A percentile compares a stretch with the other conserved stretches of the same genome.
Conservation (phyloP, 2,888 invertebrate genomes). For the Onchidella celtica region DNA sequence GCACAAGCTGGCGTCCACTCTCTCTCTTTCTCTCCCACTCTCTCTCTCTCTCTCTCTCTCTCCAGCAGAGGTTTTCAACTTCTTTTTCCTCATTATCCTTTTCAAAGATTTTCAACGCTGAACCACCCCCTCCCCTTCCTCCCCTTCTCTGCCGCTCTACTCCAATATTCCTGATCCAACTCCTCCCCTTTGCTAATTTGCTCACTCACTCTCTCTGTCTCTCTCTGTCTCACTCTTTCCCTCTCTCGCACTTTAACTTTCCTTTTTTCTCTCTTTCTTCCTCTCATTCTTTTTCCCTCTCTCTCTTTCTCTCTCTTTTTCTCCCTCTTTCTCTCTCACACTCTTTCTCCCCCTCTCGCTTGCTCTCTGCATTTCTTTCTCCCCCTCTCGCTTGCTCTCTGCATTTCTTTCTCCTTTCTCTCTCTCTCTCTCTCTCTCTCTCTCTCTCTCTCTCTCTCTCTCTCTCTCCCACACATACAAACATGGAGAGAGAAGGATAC, state of each 20-base stretch:
- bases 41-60: too few relatives aligned
- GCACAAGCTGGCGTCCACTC: too few relatives aligned
- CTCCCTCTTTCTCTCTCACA: background rate
- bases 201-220: slow-evolving; percentile 7
- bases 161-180: too few relatives aligned
- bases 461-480: too few relatives aligned
- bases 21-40: too few relatives aligned
- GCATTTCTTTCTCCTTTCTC: background rate
- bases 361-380: background rate
- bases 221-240: background rate
- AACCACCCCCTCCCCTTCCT: too few relatives aligned
- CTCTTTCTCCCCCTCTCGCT: background rate
- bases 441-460: background rate
- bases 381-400: background rate
- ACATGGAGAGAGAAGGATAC: too few relatives aligned
- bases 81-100: too few relatives aligned
- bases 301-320: background rate
- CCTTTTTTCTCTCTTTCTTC: background rate
- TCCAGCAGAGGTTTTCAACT: too few relatives aligned
- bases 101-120: too few relatives aligned
- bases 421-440: background rate
- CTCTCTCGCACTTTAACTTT: background rate
- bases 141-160: too few relatives aligned
- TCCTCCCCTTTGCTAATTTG: too few relatives aligned
- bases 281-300: background rate